Evolutionary conservation across 2,797 vertebrate species (phyloP), one percentile per base, ranked within the genome.

Genomic region (Pangasius larnaudii): DNA sequence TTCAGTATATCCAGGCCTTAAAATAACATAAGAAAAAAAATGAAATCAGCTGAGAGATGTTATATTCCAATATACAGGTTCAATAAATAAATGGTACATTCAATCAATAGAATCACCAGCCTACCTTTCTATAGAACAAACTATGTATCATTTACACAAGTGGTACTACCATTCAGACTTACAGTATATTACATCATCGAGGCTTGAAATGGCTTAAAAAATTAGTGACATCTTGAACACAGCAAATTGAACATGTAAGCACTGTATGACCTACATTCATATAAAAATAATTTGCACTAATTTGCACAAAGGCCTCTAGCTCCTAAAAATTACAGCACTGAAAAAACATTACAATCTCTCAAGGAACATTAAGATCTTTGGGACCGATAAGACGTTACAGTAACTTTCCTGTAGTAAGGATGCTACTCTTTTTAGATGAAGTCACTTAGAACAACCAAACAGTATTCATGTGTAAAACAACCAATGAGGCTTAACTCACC

Each of bases 291-390:
- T 89, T 90, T 85, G 90, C 90, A 89, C 91, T 91, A 92, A 88
- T 89, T 86, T 85, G 90, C 91, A 89, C 91, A 88, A 92, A 93
- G 91, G 90, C 92, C 87, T 90, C 90, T 89, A 92, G 87, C 33
- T 91, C 75, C 88, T 87, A 91, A 88, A 89, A 92, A 89, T 67
- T 89, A 91, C 88, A 90, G 86, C 86, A 90, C 86, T 89, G 86
- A 88, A 91, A 87, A 36, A 84, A 11, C 84, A 87, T 85, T 89
- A 91, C 89, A 90, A 85, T 91, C 85, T 90, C 77, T 91, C 75
- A 58, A 86, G 83, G 61, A 93, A 92, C 67, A 92, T 89, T 88
- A 71, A 92, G 93, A 94, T 97, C 96, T 97, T 97, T 97, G 96
- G 96, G 95, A 97, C 94, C 90, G 87, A 95, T 94, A 95, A 88